Conservation (phyloP, 2,113 vertebrate genomes). For the Poeciliopsis occidentalis region DNA sequence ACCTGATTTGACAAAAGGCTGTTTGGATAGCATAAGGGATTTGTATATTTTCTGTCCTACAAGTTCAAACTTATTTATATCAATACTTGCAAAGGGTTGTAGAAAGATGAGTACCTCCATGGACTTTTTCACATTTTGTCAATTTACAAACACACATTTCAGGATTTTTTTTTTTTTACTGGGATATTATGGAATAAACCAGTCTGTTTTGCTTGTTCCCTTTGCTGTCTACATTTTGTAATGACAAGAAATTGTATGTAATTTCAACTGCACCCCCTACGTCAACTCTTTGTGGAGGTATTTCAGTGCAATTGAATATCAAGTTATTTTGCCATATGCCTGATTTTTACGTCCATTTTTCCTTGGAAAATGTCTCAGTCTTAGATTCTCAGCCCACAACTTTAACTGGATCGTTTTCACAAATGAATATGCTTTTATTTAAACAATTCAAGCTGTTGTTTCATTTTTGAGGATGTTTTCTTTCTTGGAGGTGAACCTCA, state of each 20-base stretch:
- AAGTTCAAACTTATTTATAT: not conserved
- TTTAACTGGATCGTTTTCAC: not conserved
- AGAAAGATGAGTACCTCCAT: not conserved
- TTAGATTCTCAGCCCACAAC: not conserved
- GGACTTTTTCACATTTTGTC: not conserved
- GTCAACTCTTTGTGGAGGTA: not conserved
- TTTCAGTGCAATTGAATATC: not conserved
- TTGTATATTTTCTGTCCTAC: not conserved
- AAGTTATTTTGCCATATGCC: not conserved
- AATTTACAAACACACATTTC: no score
- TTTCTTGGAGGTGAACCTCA: not conserved
- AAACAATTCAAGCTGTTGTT: not conserved
- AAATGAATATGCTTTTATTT: not conserved
- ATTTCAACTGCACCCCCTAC: not conserved
- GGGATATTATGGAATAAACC: not conserved
- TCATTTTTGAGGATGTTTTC: not conserved
- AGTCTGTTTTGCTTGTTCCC: not conserved
- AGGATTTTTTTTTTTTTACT: no score
- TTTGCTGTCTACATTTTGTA: not conserved
- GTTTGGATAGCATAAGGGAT: constrained; percentile 12
- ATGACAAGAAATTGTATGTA: not conserved
- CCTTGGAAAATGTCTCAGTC: not conserved
- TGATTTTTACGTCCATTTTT: not conserved
- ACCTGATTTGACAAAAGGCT: constrained; percentile 24
- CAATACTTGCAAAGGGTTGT: not conserved